Evolutionary conservation across 2,797 vertebrate species (phyloP).

Genomic region (Fundulus diaphanus): DNA sequence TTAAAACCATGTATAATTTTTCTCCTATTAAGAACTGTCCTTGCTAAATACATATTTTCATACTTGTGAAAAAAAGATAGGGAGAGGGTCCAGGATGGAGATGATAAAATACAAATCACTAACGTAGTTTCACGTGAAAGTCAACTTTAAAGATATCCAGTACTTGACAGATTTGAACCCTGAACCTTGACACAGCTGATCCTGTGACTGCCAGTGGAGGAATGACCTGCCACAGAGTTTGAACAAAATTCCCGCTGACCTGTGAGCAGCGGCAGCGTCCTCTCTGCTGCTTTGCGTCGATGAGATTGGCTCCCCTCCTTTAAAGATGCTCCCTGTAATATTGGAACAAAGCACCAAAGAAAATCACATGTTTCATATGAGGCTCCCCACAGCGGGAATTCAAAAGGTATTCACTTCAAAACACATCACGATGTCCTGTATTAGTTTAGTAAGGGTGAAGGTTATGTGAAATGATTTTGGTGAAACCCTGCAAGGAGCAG

Average conservation of each 20-base stretch:
- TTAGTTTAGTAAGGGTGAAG: neutral
- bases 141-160: neutral
- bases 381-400: slow-evolving; percentile 3
- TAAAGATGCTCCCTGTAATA: slow-evolving; percentile 17
- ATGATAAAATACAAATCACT: neutral
- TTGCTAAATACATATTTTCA: neutral
- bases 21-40: no score
- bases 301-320: slow-evolving; percentile 20
- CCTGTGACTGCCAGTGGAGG: no score
- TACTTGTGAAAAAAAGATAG: no score
- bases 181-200: no score
- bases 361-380: slow-evolving; percentile 16
- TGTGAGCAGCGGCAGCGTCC: slow-evolving; percentile 28
- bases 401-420: neutral
- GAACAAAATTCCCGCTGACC: slow-evolving; percentile 32
- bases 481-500: slow-evolving; percentile 1
- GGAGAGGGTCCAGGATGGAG: no score
- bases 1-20: no score
- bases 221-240: slow-evolving; percentile 5
- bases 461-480: neutral
- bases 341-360: neutral
- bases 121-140: neutral
- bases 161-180: no score
- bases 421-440: neutral
- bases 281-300: slow-evolving; percentile 17